Evolutionary conservation across 2,888 invertebrate genomes (phyloP).

Genomic region (Tipula vernalis): DNA sequence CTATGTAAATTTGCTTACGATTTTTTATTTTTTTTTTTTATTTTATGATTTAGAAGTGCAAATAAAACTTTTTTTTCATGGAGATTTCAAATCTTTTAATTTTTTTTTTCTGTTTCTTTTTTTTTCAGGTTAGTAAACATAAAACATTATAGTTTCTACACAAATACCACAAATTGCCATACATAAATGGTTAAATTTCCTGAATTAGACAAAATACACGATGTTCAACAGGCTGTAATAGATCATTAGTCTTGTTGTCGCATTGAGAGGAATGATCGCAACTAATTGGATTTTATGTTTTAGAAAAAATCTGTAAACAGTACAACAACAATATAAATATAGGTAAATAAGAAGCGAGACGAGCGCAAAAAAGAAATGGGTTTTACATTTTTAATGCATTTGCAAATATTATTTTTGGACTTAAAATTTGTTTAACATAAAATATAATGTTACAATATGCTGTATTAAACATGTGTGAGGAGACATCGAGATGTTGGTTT

Average conservation of each 20-base stretch:
- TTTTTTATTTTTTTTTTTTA: neutral
- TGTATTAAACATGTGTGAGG: neutral
- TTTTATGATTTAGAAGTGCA: neutral
- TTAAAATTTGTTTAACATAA: neutral
- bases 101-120: neutral
- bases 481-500: neutral
- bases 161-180: neutral
- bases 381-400: neutral
- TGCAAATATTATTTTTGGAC: conserved; percentile 4
- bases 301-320: neutral
- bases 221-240: neutral
- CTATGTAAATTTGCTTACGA: neutral
- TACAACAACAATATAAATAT: neutral
- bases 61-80: neutral
- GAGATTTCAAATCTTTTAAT: neutral
- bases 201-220: neutral
- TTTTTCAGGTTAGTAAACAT: neutral
- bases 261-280: neutral
- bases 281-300: neutral
- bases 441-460: neutral
- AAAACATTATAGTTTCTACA: neutral
- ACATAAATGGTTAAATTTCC: neutral
- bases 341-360: neutral
- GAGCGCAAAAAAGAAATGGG: neutral
- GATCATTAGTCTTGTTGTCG: neutral